Percentiles rank a stretch among this genome's conserved stretches.
phyloP scores from a whole-genome alignment of 2,888 invertebrate genomes.

The Rhagium mordax region DNA sequence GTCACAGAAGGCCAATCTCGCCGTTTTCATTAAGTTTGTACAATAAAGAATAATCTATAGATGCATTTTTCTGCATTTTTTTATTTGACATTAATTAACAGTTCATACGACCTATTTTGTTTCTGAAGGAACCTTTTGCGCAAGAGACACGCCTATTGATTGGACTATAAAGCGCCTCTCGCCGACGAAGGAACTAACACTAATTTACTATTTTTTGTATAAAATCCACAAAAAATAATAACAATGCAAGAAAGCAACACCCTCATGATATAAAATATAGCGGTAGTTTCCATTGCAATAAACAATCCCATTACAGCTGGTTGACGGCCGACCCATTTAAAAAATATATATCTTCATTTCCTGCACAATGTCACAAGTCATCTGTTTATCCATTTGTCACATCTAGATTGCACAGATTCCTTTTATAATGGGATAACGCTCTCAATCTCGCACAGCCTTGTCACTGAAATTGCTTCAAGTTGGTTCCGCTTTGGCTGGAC shows the following conservation, averaged over 20 bases:
- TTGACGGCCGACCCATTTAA: not conserved
- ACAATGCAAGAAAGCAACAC: not conserved
- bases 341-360: conserved; percentile 12
- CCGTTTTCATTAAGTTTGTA: no score
- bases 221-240: not conserved
- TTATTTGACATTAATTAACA: no score
- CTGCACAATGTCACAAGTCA: conserved; percentile 19
- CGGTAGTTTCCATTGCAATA: not conserved
- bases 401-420: conserved; percentile 13
- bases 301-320: conserved; percentile 7
- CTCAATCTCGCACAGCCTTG: not conserved
- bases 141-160: no score
- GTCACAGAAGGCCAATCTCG: no score
- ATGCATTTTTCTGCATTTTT: no score
- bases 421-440: conserved; percentile 13
- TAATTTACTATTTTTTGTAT: not conserved
- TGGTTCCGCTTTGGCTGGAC: not conserved
- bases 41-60: no score
- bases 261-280: not conserved
- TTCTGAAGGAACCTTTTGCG: no score
- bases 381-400: conserved; percentile 19
- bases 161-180: no score
- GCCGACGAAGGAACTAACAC: no score
- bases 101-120: no score
- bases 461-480: conserved; percentile 2